phyloP scores from a whole-genome alignment of 2,888 invertebrate species.

The Augiades crinisus region DNA sequence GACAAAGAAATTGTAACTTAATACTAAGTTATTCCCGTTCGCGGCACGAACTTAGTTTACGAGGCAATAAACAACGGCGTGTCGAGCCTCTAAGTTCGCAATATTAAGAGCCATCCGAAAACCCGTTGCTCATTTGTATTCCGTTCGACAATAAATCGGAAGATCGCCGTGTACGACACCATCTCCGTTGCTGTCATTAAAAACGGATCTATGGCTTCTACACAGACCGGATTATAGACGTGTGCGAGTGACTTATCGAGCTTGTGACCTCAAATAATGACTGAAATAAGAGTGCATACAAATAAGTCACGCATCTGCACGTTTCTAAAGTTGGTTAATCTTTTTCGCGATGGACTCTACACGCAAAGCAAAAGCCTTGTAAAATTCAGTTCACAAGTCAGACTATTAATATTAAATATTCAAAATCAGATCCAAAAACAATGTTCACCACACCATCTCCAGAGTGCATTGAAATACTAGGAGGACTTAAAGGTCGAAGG shows the following conservation, averaged over 20 bases:
- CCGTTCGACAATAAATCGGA: conserved; percentile 59
- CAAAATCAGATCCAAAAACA: too few relatives aligned
- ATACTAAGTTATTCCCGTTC: conserved; percentile 67
- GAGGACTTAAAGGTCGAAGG: too few relatives aligned
- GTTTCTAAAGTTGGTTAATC: too few relatives aligned
- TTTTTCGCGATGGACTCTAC: too few relatives aligned
- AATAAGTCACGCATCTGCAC: too few relatives aligned
- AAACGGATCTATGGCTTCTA: conserved; percentile 43
- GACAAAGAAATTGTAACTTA: conserved; percentile 60
- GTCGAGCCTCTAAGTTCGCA: conserved; percentile 60
- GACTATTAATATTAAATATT: too few relatives aligned
- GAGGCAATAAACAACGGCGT: conserved; percentile 63
- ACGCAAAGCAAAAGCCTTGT: too few relatives aligned
- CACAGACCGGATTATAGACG: conserved; percentile 26
- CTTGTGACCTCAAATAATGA: background rate
- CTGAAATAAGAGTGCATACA: too few relatives aligned
- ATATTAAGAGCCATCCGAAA: conserved; percentile 59
- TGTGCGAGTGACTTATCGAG: conserved; percentile 2
- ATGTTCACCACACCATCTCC: too few relatives aligned
- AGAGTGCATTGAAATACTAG: too few relatives aligned
- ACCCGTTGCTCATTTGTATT: conserved; percentile 58
- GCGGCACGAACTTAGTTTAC: conserved; percentile 67
- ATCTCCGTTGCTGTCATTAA: conserved; percentile 39
- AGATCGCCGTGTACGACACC: conserved; percentile 46
- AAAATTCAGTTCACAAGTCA: too few relatives aligned